Conservation (phyloP, 2,888 invertebrate species). For the Perdita meconis region DNA sequence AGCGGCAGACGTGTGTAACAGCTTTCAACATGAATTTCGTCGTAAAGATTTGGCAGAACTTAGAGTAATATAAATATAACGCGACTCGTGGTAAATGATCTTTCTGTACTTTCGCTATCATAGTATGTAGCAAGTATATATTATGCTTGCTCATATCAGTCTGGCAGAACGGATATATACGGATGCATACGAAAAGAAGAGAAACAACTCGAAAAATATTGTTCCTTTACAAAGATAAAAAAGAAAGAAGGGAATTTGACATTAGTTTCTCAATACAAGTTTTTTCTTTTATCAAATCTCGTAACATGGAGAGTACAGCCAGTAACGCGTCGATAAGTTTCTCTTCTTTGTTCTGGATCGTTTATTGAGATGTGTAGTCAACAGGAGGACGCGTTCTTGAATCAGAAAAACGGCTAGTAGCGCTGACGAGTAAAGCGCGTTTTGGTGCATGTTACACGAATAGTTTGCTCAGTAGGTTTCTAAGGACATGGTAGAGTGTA, state of each 20-base stretch:
- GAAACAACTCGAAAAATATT: background rate
- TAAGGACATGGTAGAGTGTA: conserved; percentile 65
- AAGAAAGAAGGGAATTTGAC: no score
- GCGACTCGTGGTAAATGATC: background rate
- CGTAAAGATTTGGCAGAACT: background rate
- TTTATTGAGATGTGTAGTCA: background rate
- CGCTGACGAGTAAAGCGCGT: conserved; percentile 18
- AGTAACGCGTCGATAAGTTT: conserved; percentile 9
- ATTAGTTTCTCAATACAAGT: background rate
- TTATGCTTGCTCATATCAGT: conserved; percentile 29
- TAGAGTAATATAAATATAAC: background rate
- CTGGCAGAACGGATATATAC: conserved; percentile 7
- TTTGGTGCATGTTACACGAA: conserved; percentile 64
- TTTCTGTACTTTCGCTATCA: conserved; percentile 20
- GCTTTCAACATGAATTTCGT: background rate
- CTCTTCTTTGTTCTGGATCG: conserved; percentile 15
- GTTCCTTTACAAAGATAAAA: background rate
- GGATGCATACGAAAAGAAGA: background rate
- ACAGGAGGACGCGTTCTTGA: conserved; percentile 7
- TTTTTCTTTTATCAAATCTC: background rate
- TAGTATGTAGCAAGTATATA: background rate
- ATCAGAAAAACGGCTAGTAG: conserved; percentile 6
- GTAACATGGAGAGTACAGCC: background rate
- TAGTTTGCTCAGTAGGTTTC: conserved; percentile 77
- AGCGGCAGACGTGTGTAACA: background rate